These are phyloP conservation scores for Rhynchophorus ferrugineus DNA, from an alignment of 1,140 invertebrate genomes.

Conservation along the genomic window DNA sequence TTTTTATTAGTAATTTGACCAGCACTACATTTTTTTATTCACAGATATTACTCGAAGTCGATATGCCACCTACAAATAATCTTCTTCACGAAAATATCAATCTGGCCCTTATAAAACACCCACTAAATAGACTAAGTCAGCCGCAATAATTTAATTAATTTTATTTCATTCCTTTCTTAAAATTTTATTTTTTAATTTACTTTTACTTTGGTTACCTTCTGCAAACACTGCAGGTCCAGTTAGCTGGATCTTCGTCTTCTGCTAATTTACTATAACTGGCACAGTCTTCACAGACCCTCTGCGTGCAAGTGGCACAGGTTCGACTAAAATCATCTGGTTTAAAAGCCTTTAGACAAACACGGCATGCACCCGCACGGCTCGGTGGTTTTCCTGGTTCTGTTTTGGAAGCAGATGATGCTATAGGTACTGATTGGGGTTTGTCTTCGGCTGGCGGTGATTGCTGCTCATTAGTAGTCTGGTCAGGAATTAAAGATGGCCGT, in stretches of 20 bases:
- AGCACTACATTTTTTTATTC: too few relatives aligned
- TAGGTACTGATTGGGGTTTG: slow-evolving; percentile 32
- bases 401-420: slow-evolving; percentile 42
- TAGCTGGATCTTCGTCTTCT: slow-evolving; percentile 60
- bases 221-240: slow-evolving; percentile 40
- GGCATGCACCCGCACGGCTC: slow-evolving; percentile 66
- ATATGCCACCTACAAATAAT: too few relatives aligned
- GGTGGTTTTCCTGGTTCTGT: slow-evolving; percentile 61
- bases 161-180: too few relatives aligned
- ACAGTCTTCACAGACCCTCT: slow-evolving; percentile 86
- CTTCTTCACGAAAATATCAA: too few relatives aligned
- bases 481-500: slow-evolving; percentile 49
- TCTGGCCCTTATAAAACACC: too few relatives aligned
- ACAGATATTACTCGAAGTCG: too few relatives aligned
- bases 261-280: slow-evolving; percentile 79
- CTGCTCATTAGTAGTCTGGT: slow-evolving; percentile 27
- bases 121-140: too few relatives aligned
- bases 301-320: slow-evolving; percentile 78
- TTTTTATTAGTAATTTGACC: too few relatives aligned
- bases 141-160: too few relatives aligned
- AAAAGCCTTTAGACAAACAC: slow-evolving; percentile 79
- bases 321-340: slow-evolving; percentile 77
- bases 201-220: too few relatives aligned
- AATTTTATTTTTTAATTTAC: too few relatives aligned
- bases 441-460: slow-evolving; percentile 26